A percentile compares a stretch with the other conserved stretches of the same genome.
These are phyloP conservation scores for Gasteruption jaculator DNA, from an alignment of 2,888 invertebrate genomes.

Conservation along the genomic window DNA sequence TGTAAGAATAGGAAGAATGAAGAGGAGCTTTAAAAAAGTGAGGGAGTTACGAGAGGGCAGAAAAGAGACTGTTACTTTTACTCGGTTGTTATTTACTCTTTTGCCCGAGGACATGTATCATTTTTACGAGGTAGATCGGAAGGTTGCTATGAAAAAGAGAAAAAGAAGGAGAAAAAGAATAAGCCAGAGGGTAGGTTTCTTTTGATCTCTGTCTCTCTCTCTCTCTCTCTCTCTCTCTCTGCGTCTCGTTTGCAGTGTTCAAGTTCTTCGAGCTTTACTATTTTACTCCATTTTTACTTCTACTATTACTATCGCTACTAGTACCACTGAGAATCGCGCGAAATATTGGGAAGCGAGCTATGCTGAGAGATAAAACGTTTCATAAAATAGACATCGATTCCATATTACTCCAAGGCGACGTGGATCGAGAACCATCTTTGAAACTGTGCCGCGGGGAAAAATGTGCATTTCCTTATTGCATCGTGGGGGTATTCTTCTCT, in stretches of 20 bases:
- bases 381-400: constrained; percentile 42
- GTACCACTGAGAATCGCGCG: constrained; percentile 30
- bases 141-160: constrained; percentile 12
- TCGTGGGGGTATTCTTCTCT: constrained; percentile 13
- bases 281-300: no score
- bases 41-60: constrained; percentile 1
- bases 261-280: no score
- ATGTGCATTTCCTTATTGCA: constrained; percentile 28
- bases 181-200: constrained; percentile 4
- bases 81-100: constrained; percentile 33
- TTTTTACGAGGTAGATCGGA: constrained; percentile 30
- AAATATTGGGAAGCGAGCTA: constrained; percentile 37
- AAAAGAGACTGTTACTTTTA: constrained; percentile 21
- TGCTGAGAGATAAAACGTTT: constrained; percentile 41
- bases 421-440: constrained; percentile 22
- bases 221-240: no score
- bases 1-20: no score
- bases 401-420: constrained; percentile 33
- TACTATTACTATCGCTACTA: no score
- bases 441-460: constrained; percentile 13
- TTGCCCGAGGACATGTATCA: constrained; percentile 31
- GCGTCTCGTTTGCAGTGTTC: no score
- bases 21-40: background rate
- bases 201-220: no score
- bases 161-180: constrained; percentile 8